A percentile compares a stretch with the other conserved stretches of the same genome.
Conservation (phyloP, 2,797 vertebrate genomes). For the Poecilia picta region DNA sequence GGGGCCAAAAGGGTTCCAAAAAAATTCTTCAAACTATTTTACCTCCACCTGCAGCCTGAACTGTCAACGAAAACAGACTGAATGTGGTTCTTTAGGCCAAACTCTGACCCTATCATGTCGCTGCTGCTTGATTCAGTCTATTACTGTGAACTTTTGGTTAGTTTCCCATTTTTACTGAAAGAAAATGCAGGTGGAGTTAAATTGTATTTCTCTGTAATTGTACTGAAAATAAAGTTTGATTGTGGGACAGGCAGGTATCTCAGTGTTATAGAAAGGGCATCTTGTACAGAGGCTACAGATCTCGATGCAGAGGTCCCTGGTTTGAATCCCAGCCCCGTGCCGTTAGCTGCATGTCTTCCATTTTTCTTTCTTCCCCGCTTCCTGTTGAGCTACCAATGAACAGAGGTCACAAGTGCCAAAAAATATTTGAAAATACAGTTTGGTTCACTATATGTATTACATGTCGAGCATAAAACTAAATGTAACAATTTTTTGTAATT, state of each 20-base stretch:
- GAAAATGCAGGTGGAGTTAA: background rate
- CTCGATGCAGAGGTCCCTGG: background rate
- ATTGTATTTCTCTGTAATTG: background rate
- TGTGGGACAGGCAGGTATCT: background rate
- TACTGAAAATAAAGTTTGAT: background rate
- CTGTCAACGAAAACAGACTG: background rate
- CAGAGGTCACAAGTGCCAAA: background rate
- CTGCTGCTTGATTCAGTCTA: background rate
- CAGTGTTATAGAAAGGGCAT: background rate
- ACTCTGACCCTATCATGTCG: background rate
- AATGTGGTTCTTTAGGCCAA: background rate
- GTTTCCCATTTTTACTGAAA: background rate
- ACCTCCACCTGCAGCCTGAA: background rate
- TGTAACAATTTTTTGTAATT: background rate
- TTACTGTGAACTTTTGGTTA: background rate
- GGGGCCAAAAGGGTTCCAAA: background rate
- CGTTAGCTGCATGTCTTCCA: too few species aligned
- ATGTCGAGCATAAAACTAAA: background rate
- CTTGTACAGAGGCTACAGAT: background rate
- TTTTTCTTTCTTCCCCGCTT: too few species aligned
- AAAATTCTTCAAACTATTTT: background rate
- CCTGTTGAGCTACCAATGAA: too few species aligned
- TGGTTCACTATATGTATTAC: background rate
- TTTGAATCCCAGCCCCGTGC: too few species aligned
- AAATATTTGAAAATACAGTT: background rate